phyloP scores from a whole-genome alignment of 2,797 vertebrate genomes.

The Anisognathus igniventris region DNA sequence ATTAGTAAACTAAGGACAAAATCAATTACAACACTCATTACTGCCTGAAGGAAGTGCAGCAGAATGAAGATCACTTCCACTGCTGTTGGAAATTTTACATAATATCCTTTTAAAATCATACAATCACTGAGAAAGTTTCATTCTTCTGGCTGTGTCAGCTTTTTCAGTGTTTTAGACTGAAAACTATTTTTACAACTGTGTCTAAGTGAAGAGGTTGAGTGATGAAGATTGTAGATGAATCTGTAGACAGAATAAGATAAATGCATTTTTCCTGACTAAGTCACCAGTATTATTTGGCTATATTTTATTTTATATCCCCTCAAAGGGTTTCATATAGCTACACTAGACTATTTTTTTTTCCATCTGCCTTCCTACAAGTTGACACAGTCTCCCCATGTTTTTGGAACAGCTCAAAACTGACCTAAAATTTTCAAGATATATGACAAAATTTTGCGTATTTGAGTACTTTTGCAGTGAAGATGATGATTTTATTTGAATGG shows the following conservation, averaged over 20 bases:
- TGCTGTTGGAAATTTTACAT: neutral
- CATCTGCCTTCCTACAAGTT: neutral
- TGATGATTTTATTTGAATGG: neutral
- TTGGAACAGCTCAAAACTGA: neutral
- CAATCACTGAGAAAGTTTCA: neutral
- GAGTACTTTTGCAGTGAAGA: neutral
- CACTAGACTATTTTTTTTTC: neutral
- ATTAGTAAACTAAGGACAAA: neutral
- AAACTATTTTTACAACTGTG: neutral
- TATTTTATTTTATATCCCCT: neutral
- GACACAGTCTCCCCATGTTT: neutral
- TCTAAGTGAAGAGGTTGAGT: neutral
- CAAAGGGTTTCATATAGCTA: neutral
- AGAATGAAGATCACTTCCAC: neutral
- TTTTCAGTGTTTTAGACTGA: neutral
- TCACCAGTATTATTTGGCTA: neutral
- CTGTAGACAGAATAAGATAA: neutral
- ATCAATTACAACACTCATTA: neutral
- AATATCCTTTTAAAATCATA: neutral
- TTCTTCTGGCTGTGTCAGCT: neutral
- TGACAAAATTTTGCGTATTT: neutral
- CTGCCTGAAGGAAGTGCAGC: neutral
- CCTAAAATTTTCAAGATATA: neutral
- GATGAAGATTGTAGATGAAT: neutral
- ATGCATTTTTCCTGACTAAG: neutral